These are phyloP conservation scores for Caranx melampygus DNA, from an alignment of 2,113 vertebrate species.

Conservation along the genomic window DNA sequence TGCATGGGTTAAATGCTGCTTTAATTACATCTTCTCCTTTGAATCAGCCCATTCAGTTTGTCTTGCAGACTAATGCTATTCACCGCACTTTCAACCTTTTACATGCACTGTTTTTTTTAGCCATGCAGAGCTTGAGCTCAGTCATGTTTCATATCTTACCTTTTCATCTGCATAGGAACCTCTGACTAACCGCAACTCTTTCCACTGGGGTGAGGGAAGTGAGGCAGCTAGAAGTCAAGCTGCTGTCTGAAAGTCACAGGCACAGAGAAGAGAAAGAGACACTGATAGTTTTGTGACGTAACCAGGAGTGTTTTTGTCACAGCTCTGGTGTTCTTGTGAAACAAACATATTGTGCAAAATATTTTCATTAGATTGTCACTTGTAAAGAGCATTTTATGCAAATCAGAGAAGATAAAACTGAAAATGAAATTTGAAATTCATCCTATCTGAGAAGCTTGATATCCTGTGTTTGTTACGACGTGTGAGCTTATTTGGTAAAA, in stretches of 20 bases:
- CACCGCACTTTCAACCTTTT: slow-evolving; percentile 11
- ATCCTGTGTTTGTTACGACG: background rate
- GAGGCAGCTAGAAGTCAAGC: slow-evolving; percentile 29
- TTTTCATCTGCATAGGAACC: slow-evolving; percentile 78
- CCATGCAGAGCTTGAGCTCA: slow-evolving; percentile 23
- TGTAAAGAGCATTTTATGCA: background rate
- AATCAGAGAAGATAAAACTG: background rate
- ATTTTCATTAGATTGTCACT: background rate
- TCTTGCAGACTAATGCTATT: slow-evolving; percentile 1
- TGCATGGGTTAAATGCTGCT: no score
- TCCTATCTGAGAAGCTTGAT: background rate
- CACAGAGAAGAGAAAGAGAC: background rate
- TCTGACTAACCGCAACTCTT: slow-evolving; percentile 85
- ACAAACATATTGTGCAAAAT: background rate
- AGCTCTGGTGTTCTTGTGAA: background rate
- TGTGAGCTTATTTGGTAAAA: background rate
- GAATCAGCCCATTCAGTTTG: no score
- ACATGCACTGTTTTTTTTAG: slow-evolving; percentile 4
- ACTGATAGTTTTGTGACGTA: background rate
- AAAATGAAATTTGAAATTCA: no score
- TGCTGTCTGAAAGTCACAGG: slow-evolving; percentile 27
- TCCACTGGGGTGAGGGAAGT: slow-evolving; percentile 80
- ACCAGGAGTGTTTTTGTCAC: background rate
- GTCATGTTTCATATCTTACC: slow-evolving; percentile 65
- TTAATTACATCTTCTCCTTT: background rate